A percentile compares a stretch with the other conserved stretches of the same genome.
Conservation (phyloP, 1,140 invertebrate species). For the Drosophila equinoxialis region DNA sequence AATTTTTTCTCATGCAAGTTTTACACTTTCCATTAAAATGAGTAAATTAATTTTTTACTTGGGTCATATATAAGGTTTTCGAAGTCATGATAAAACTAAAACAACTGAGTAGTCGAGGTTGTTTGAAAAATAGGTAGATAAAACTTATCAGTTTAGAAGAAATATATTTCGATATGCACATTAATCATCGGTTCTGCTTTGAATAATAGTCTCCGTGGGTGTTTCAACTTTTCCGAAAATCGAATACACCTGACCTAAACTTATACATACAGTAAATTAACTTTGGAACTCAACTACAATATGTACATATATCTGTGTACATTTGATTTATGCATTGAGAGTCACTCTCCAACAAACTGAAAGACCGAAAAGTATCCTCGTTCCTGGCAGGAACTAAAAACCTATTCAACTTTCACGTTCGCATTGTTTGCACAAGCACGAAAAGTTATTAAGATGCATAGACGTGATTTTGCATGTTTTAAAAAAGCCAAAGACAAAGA, state of each 20-base stretch:
- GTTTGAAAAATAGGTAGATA: no score
- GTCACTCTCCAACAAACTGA: slow-evolving; percentile 20
- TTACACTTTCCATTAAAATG: no score
- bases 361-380: neutral
- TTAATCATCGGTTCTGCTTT: neutral
- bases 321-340: slow-evolving; percentile 60
- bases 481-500: slow-evolving; percentile 52
- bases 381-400: slow-evolving; percentile 54
- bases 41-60: no score
- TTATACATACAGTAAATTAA: slow-evolving; percentile 42
- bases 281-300: slow-evolving; percentile 58
- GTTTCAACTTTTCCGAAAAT: neutral
- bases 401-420: slow-evolving; percentile 76
- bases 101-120: no score
- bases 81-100: no score
- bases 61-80: no score
- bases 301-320: slow-evolving; percentile 37
- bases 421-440: slow-evolving; percentile 75
- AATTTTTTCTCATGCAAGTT: no score
- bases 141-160: no score
- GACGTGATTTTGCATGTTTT: slow-evolving; percentile 77
- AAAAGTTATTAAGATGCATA: slow-evolving; percentile 78
- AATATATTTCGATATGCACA: neutral
- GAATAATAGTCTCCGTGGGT: neutral
- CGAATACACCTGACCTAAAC: neutral